These are phyloP conservation scores for Molossus molossus DNA, from an alignment of 2,797 vertebrate species.

Conservation along the genomic window DNA sequence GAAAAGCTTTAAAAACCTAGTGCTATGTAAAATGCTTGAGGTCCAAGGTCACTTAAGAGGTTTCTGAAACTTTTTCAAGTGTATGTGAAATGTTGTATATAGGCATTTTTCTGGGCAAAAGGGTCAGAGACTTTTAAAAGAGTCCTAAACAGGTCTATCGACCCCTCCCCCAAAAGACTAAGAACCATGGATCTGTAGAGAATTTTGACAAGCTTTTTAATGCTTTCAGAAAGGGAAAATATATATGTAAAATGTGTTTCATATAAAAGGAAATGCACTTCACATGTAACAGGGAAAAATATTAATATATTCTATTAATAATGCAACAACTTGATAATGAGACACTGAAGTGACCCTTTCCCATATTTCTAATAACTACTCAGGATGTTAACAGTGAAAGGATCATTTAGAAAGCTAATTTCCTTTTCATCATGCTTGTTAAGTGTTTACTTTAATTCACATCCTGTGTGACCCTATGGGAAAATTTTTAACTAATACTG, in stretches of 20 bases:
- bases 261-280: slow-evolving; percentile 37
- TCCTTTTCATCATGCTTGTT: slow-evolving; percentile 83
- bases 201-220: slow-evolving; percentile 13
- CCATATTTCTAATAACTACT: slow-evolving; percentile 78
- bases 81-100: background rate
- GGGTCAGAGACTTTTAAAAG: background rate
- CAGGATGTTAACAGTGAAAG: slow-evolving; percentile 83
- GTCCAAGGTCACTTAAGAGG: slow-evolving; percentile 54
- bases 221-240: background rate
- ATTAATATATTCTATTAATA: slow-evolving; percentile 68
- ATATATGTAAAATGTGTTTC: background rate
- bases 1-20: slow-evolving; percentile 23
- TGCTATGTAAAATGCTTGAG: background rate
- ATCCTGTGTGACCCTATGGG: slow-evolving; percentile 88
- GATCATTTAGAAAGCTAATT: slow-evolving; percentile 84
- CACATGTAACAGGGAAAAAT: background rate
- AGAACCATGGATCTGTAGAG: background rate
- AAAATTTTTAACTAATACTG: slow-evolving; percentile 86
- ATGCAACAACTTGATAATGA: slow-evolving; percentile 72
- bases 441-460: slow-evolving; percentile 87
- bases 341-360: slow-evolving; percentile 66
- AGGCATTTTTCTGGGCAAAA: background rate
- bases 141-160: background rate
- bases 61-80: background rate
- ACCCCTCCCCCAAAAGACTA: background rate